Evolutionary conservation across 1,140 invertebrate species (phyloP), one percentile per base, ranked within the genome.

Genomic region (Pygmarrhopalites habei): DNA sequence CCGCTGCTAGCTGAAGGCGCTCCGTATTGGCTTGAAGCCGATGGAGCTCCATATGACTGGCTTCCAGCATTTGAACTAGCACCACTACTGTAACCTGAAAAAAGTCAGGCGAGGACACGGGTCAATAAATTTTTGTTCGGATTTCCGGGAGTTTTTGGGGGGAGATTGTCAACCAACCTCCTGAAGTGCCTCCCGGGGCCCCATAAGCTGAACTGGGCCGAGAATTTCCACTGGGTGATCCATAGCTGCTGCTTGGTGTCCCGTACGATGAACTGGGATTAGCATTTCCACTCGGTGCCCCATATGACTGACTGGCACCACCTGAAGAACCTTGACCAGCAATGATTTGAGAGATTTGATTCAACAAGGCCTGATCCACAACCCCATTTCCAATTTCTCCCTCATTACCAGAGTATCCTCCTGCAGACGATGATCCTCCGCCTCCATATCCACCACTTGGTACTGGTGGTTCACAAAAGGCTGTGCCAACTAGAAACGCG

Each of bases 361-460:
- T 41, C 2, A 56, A 32, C 29, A 56, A 23, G 7, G 53, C 53
- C 19, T 56, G 53, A 26, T 56, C 53, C 17, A 56, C 53, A 12
- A 56, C 25, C 23, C 53, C 53, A 41, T 56, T 56, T 35, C 53
- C 53, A 19, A 56, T 56, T 41, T 56, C 53, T 12, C 53, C 53
- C 53, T 56, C 53, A 41, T 56, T 56, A 10, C 44, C 44, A 19
- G 5, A 10, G 19, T 47, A 10, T 25, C 44, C 44, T 4, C 53
- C 30, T 4, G 28, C 3, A 39, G 15, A 3, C n/a, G 28, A 30
- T 7, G 23, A 7, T 4, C 30, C 29, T 14, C 28, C 26, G 2
- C 12, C 10, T 2, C 5, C 3, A 23, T 52, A 52, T 5, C 49
- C 49, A 26, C 49, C 49, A 52, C 28, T 35, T 3, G 51, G 51